These are phyloP conservation scores for Nymphalis io DNA, from an alignment of 1,140 invertebrate species.

Conservation along the genomic window DNA sequence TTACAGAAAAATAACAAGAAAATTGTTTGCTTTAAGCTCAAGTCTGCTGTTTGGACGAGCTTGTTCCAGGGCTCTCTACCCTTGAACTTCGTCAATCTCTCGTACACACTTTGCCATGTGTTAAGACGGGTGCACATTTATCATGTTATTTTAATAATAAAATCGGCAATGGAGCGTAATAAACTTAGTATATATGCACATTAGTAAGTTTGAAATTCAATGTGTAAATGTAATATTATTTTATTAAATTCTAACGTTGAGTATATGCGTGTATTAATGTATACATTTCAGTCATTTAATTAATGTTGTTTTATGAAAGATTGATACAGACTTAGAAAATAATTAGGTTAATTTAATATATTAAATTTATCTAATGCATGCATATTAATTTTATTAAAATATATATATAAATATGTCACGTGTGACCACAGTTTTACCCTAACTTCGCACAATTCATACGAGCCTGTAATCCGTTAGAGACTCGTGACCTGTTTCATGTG, in stretches of 20 bases:
- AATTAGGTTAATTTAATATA: too few species aligned
- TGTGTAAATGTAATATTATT: too few species aligned
- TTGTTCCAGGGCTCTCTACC: background rate
- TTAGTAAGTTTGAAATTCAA: too few species aligned
- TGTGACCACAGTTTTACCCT: background rate
- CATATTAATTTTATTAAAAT: background rate
- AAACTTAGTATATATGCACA: background rate
- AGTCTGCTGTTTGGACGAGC: background rate
- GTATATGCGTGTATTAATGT: too few species aligned
- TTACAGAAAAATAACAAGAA: background rate
- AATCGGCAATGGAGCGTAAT: background rate
- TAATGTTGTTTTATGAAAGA: too few species aligned
- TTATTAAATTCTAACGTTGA: too few species aligned
- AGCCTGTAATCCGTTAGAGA: conserved; percentile 18
- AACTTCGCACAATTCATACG: conserved; percentile 15
- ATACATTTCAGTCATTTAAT: too few species aligned
- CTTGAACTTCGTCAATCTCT: background rate
- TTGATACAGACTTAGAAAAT: too few species aligned
- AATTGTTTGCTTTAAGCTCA: background rate
- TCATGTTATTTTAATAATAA: background rate
- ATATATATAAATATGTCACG: too few species aligned
- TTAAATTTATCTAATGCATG: too few species aligned
- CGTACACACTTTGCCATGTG: background rate
- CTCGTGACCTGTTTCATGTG: conserved; percentile 16
- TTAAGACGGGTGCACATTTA: background rate